These are phyloP conservation scores for Lycopodina hypogea DNA, from an alignment of 37 sponge, comb jelly and placozoan genomes.

Conservation along the genomic window DNA sequence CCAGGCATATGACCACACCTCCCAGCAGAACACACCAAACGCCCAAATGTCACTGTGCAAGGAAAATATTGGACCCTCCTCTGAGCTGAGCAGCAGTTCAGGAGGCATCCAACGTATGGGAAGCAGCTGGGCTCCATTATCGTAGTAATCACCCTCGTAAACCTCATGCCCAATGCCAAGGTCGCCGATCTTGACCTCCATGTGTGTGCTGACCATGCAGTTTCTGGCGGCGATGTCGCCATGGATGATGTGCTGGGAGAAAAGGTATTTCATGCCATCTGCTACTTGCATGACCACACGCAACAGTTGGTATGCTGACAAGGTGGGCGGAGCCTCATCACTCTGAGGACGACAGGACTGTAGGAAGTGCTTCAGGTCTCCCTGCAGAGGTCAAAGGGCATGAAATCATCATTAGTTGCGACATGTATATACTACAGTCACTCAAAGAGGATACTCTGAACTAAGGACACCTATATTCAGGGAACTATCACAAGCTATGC, in stretches of 20 bases:
- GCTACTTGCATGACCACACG: slow-evolving; percentile 69
- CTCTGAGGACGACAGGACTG: slow-evolving; percentile 34
- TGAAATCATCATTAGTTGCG: background rate
- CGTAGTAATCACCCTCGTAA: slow-evolving; percentile 79
- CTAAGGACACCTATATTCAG: no score
- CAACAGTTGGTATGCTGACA: slow-evolving; percentile 47
- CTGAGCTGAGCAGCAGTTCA: slow-evolving; percentile 48
- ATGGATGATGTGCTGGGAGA: slow-evolving; percentile 76
- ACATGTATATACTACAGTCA: background rate
- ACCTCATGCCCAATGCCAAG: slow-evolving; percentile 86
- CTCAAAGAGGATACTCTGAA: no score
- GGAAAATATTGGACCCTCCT: slow-evolving; percentile 70
- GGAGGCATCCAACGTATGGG: slow-evolving; percentile 95
- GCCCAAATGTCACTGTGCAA: slow-evolving; percentile 87
- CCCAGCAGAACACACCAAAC: slow-evolving; percentile 90
- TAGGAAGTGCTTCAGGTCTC: slow-evolving; percentile 78
- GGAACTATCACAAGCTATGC: no score
- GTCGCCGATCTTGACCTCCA: slow-evolving; percentile 78
- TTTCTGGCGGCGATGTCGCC: slow-evolving; percentile 86
- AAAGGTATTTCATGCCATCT: slow-evolving; percentile 79
- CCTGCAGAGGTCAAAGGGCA: slow-evolving; percentile 36
- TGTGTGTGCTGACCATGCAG: slow-evolving; percentile 72
- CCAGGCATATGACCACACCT: slow-evolving; percentile 68
- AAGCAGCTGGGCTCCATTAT: slow-evolving; percentile 73
- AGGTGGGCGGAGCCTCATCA: slow-evolving; percentile 2